Conservation (phyloP, 2,113 vertebrate species). For the Malurus melanocephalus region DNA sequence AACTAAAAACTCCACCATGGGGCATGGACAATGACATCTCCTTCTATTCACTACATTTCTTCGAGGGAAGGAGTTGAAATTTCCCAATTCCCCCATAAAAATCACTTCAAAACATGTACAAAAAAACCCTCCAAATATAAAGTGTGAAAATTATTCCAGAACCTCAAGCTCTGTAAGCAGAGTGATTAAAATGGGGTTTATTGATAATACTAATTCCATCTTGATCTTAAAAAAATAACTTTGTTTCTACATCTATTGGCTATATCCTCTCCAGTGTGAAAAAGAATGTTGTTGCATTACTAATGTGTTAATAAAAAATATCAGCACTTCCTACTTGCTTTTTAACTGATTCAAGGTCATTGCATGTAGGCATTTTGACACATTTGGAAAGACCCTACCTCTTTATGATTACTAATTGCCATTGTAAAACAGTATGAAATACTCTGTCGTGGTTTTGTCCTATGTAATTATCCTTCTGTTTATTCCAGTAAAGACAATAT, state of each 20-base stretch:
- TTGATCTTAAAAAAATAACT: neutral
- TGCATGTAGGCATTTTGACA: neutral
- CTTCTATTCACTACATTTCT: neutral
- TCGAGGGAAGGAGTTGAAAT: neutral
- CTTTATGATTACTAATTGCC: neutral
- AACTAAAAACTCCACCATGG: neutral
- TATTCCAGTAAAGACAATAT: neutral
- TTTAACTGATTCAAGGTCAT: neutral
- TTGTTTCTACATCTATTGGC: neutral
- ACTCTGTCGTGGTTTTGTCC: neutral
- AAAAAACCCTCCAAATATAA: neutral
- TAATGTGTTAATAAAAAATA: neutral
- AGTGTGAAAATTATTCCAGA: neutral
- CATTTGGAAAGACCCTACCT: neutral
- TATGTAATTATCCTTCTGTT: neutral
- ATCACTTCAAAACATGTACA: neutral
- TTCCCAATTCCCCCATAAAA: neutral
- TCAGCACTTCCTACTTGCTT: neutral
- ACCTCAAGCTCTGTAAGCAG: neutral
- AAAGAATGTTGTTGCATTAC: neutral
- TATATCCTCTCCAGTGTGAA: neutral
- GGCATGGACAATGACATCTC: neutral
- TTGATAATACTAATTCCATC: neutral
- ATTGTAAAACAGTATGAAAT: conserved; percentile 33
- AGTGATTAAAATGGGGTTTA: neutral